Conservation (phyloP, 2,888 invertebrate genomes). For the Cyaniris semiargus region DNA sequence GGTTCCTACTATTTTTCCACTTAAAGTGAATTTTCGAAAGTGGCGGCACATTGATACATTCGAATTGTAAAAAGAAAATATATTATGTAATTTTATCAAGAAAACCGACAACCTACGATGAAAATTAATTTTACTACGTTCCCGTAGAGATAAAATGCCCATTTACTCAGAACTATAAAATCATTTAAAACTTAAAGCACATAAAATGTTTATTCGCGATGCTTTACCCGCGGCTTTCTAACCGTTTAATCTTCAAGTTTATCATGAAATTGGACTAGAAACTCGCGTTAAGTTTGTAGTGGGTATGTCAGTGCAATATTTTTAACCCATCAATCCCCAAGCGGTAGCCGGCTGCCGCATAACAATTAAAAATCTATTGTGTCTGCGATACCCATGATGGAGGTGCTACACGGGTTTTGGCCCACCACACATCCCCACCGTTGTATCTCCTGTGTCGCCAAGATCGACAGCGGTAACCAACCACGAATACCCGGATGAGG, state of each 20-base stretch:
- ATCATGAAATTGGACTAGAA: background rate
- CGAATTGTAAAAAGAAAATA: background rate
- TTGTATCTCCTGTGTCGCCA: too few species aligned
- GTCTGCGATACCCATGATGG: too few species aligned
- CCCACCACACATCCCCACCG: too few species aligned
- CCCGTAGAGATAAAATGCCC: background rate
- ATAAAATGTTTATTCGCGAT: background rate
- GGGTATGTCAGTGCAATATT: too few species aligned
- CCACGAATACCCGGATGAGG: too few species aligned
- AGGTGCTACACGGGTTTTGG: too few species aligned
- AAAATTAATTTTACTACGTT: background rate
- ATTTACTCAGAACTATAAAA: background rate
- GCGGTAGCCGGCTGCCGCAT: too few species aligned
- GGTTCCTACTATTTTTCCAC: background rate
- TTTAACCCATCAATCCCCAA: too few species aligned
- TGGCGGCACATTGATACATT: background rate
- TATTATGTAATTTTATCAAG: background rate
- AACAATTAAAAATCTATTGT: too few species aligned
- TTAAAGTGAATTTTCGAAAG: background rate
- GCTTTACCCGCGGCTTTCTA: background rate
- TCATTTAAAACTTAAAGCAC: background rate
- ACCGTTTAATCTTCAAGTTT: slow-evolving; percentile 1
- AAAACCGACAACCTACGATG: background rate
- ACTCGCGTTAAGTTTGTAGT: background rate
- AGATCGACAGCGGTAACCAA: too few species aligned